A percentile compares a stretch with the other conserved stretches of the same genome.
Conservation (phyloP, 2,797 vertebrate species). For the Chaunax sp. region DNA sequence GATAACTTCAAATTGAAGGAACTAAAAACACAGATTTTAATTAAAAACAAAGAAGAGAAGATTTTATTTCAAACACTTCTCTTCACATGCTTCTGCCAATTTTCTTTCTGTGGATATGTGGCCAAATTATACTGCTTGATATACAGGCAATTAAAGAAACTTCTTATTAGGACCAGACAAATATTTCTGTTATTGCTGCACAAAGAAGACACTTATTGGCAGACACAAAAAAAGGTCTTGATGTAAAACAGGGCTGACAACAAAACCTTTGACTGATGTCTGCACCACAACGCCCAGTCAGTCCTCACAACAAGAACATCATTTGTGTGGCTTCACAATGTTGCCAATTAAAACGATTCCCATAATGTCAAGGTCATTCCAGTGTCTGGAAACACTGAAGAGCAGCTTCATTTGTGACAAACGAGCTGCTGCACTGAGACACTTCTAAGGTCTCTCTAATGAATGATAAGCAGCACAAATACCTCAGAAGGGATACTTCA, state of each 20-base stretch:
- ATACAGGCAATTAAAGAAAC: no score
- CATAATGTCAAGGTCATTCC: conserved; percentile 31
- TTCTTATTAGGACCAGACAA: no score
- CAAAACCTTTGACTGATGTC: conserved; percentile 7
- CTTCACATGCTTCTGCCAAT: neutral
- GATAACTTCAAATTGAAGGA: neutral
- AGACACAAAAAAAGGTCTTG: neutral
- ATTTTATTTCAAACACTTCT: neutral
- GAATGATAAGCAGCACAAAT: neutral
- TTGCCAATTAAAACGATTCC: conserved; percentile 31
- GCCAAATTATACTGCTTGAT: no score
- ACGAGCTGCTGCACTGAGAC: neutral
- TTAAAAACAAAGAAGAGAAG: neutral
- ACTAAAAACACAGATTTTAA: neutral
- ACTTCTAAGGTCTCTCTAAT: neutral
- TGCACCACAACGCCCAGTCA: conserved; percentile 15
- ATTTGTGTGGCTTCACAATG: conserved; percentile 26
- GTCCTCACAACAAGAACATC: conserved; percentile 19
- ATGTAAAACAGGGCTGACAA: conserved; percentile 4
- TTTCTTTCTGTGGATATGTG: neutral
- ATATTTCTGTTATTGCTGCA: no score
- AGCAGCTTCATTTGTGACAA: conserved; percentile 6
- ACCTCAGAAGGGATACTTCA: neutral
- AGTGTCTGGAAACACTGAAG: conserved; percentile 13
- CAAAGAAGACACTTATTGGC: no score